These are phyloP conservation scores for Amazona guildingii DNA, from an alignment of 2,113 vertebrate genomes.

Conservation along the genomic window DNA sequence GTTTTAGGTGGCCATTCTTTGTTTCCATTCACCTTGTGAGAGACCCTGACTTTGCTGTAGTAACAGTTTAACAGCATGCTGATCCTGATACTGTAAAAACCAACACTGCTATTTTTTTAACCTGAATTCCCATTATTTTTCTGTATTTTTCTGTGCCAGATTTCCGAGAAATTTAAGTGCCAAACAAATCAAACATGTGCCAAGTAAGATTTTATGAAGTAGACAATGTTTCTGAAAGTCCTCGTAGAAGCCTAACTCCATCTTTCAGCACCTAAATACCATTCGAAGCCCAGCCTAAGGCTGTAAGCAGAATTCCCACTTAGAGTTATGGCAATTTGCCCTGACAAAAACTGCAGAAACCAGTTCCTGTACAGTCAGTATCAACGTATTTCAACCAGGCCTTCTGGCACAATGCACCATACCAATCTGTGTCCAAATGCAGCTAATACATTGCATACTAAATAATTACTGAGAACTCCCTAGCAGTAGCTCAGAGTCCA, in stretches of 20 bases:
- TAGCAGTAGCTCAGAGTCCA: background rate
- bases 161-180: background rate
- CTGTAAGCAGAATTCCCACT: background rate
- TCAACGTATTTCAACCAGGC: background rate
- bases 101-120: background rate
- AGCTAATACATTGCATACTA: background rate
- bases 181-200: background rate
- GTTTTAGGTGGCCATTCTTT: background rate
- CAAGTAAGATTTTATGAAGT: background rate
- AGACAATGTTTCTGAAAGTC: background rate
- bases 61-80: background rate
- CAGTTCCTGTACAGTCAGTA: background rate
- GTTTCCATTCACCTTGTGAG: background rate
- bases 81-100: background rate
- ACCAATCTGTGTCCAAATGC: background rate
- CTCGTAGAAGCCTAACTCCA: background rate
- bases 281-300: background rate
- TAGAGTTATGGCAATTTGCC: background rate
- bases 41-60: background rate
- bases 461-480: background rate
- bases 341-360: conserved; percentile 4
- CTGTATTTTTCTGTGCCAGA: background rate
- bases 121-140: background rate
- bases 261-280: background rate
- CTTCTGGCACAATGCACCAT: background rate